Base-by-base conservation (phyloP, 2,797 vertebrate genomes). In the Orientallactaga sibirica region DNA sequence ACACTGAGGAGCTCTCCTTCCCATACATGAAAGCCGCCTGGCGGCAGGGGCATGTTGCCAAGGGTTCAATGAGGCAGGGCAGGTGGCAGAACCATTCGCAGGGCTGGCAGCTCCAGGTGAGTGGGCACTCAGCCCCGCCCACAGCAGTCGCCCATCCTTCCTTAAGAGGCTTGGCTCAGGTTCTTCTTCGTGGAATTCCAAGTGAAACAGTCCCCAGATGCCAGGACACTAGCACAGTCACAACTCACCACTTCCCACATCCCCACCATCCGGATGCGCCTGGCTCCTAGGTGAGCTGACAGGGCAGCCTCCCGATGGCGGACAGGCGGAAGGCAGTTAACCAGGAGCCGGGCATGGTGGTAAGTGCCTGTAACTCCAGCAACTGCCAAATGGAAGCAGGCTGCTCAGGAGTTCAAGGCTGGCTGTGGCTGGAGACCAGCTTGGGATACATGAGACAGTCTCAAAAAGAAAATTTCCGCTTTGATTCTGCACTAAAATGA, bases 161-260 rank as follows among this genome's bases (percentile, higher is more conserved):
- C 55, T 77, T 37, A 70, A 33, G 71, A 64, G 41, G 41, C 74
- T 86, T 71, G 9, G 78, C 25, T 79, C 29, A 66, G 20, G 16
- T 74, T 91, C 75, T 88, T 48, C 37, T 80, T 68, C 77, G 64
- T 37, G n/a, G 48, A 81, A 81, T 77, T 89, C 64, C 24, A 61
- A 73, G 76, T 16, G 48, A 22, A 64, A 19, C 62, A 55, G 41
- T 52, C 73, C n/a, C 52, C 83, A 88, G 80, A 15, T 68, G 33
- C 86, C 29, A 1, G 1, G 48, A 19, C 20, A 83, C 2, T 16
- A 86, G 9, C 62, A 67, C 37, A 87, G 41, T 43, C 73, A 6
- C 33, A 20, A 29, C 43, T 83, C 25, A 18, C 27, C 37, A 66
- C 37, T 22, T 64, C 24, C 37, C 41, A n/a, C 15, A n/a, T 1